Evolutionary conservation across 2,797 vertebrate species (phyloP).

Genomic region (Graptemys geographica): DNA sequence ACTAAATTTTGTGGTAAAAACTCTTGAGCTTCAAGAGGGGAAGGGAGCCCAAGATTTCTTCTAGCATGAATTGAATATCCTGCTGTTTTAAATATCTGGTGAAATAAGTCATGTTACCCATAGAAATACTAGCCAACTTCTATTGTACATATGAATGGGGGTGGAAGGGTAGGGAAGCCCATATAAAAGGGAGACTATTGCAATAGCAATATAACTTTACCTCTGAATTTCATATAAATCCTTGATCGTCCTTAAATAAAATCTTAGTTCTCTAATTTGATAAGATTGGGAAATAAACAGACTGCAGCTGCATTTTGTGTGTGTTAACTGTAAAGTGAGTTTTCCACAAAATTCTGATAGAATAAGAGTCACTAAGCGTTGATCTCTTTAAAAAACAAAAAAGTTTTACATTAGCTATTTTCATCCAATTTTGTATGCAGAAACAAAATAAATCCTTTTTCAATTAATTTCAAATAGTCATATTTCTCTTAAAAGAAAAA

Average conservation of each 20-base stretch:
- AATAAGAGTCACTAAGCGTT: constrained; percentile 44
- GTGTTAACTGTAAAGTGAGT: constrained; percentile 33
- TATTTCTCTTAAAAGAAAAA: constrained; percentile 49
- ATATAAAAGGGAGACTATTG: constrained; percentile 45
- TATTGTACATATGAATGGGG: constrained; percentile 48
- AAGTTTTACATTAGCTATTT: constrained; percentile 56
- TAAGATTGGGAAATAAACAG: constrained; percentile 54
- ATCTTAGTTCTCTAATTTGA: constrained; percentile 49
- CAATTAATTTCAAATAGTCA: constrained; percentile 65
- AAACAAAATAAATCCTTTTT: constrained; percentile 74
- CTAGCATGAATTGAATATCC: constrained; percentile 39
- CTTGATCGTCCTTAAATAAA: constrained; percentile 48
- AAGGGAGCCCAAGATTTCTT: constrained; percentile 29
- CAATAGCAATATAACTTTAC: constrained; percentile 45
- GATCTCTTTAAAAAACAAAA: constrained; percentile 47
- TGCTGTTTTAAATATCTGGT: constrained; percentile 60
- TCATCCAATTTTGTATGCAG: constrained; percentile 65
- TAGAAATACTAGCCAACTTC: constrained; percentile 62
- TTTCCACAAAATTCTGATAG: constrained; percentile 68
- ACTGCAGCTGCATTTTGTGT: constrained; percentile 12
- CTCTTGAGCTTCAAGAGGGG: constrained; percentile 58
- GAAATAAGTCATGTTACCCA: constrained; percentile 50
- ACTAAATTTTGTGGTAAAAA: constrained; percentile 73
- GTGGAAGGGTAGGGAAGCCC: constrained; percentile 8
- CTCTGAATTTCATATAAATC: constrained; percentile 59